Base-by-base conservation (phyloP, 2,797 vertebrate genomes). In the Danio aesculapii region DNA sequence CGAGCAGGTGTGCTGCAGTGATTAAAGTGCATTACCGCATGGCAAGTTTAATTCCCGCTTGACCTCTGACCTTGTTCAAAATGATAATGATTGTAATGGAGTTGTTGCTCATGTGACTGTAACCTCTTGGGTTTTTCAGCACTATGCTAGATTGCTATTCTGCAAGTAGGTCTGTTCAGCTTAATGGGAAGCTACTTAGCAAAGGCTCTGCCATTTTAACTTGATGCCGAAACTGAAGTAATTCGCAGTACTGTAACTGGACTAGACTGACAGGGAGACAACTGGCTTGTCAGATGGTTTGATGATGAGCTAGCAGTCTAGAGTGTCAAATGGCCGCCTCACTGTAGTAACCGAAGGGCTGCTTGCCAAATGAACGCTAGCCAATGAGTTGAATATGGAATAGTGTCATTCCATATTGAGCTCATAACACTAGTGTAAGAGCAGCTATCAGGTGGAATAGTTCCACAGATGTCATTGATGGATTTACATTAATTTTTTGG, bases 41-140 rank as follows among this genome's bases (percentile, higher is more conserved):
- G 87, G 93, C 91, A 92, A 92, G 92, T 93, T 95, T 93, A 96
- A 94, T 95, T 94, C 94, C 93, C 93, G 89, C 91, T 92, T 90
- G 92, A 92, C 90, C 92, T 92, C 83, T 92, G 92, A 92, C 92
- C 92, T 90, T 90, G 92, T 93, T 94, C 94, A 94, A 95, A 95
- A 96, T 95, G 91, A 92, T 94, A 95, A 96, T 95, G 92, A 95
- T 95, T 92, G 91, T 94, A 95, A 96, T 95, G 91, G 91, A 41
- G 79, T 92, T 88, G 61, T 84, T 49, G 90, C 84, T 92, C 87
- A 83, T 90, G 67, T 72, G 67, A 50, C 67, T 39, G 66, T 85
- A 64, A 84, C 61, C 50, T 77, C 68, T 49, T 30, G 44, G 44
- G 16, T 59, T 30, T n/a, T 41, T 8, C 7, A 5, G 21, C 4